phyloP scores from a whole-genome alignment of 2,797 vertebrate genomes.

The Acanthornis magna region DNA sequence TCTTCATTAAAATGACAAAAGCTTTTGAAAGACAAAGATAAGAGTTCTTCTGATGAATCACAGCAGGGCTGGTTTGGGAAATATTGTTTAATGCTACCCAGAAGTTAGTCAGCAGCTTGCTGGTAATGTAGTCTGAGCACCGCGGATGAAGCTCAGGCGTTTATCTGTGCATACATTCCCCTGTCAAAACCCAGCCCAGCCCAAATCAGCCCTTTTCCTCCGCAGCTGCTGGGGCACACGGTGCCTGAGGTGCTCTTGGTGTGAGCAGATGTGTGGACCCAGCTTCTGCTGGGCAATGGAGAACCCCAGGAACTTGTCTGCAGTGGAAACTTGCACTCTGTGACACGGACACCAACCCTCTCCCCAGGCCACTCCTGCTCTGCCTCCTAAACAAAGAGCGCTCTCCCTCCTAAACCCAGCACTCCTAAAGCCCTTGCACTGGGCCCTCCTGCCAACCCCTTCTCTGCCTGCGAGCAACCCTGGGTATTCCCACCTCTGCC shows the following conservation, averaged over 20 bases:
- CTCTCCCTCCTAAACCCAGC: neutral
- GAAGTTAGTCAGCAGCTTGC: constrained; percentile 25
- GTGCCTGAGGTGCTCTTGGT: neutral
- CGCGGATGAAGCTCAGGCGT: rapidly evolving
- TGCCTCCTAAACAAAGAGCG: neutral
- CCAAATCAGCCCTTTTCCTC: neutral
- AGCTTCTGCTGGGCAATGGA: too few relatives aligned
- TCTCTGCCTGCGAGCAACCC: neutral
- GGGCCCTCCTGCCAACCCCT: neutral
- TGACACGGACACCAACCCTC: rapidly evolving
- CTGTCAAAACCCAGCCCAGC: neutral
- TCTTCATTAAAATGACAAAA: constrained; percentile 37
- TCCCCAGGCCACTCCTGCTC: neutral
- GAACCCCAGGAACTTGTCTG: rapidly evolving
- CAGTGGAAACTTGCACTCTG: neutral
- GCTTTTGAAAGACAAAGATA: constrained; percentile 13
- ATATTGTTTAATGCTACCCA: neutral
- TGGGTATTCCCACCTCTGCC: neutral
- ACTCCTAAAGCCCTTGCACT: neutral
- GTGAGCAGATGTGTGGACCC: neutral
- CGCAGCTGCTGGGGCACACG: neutral
- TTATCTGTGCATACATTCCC: neutral
- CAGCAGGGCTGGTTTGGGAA: neutral
- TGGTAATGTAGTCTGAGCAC: neutral
- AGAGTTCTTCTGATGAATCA: constrained; percentile 31